Base-by-base conservation (phyloP, 53 echinoderm and acorn worm species). In the Temnopleurus reevesii region DNA sequence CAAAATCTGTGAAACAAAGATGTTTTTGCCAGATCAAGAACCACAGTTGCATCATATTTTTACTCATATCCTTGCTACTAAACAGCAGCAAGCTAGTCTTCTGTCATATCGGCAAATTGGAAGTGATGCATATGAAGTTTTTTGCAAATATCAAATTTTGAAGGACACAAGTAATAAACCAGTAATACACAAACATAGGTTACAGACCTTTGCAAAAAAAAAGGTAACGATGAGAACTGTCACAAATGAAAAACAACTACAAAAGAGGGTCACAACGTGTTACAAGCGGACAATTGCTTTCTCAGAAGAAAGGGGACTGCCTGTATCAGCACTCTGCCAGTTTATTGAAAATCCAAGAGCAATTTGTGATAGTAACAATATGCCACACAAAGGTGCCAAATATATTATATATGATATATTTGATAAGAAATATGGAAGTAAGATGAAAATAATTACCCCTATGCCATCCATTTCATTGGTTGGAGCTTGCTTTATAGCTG, bases 1-100 rank as follows among this genome's bases (percentile, higher is more conserved):
- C 24, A 84, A 84, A 45, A n/a, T 84, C 12, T 57, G 36, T 15
- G 35, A 59, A 34, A 84, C 84, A 58, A 31, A 21, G 64, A 64
- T 64, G 64, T 64, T 34, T 36, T 34, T 33, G 4, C 64, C 64
- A 34, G 2, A 64, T 12, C 64, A 64, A 5, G 18, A 33, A 64
- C 0, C 36, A 2, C 33, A 64, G 8, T 64, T 64, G 64, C 64
- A 64, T 8, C 64, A 64, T 64, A 19, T 64, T 64, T 64, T 64
- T 35, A 34, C 34, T 18, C 18, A 33, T 64, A 19, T 36, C 1
- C 64, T 18, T 17, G 64, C 36, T 36, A 64, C 17, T 35, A 33
- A 13, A 2, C 33, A 64, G 15, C 64, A 64, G 36, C 34, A 64
- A 36, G 36, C 33, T 34, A 17, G 64, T 35, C 5, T 64, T 0